Evolutionary conservation across 1,140 invertebrate genomes (phyloP).

Genomic region (Ips typographus): DNA sequence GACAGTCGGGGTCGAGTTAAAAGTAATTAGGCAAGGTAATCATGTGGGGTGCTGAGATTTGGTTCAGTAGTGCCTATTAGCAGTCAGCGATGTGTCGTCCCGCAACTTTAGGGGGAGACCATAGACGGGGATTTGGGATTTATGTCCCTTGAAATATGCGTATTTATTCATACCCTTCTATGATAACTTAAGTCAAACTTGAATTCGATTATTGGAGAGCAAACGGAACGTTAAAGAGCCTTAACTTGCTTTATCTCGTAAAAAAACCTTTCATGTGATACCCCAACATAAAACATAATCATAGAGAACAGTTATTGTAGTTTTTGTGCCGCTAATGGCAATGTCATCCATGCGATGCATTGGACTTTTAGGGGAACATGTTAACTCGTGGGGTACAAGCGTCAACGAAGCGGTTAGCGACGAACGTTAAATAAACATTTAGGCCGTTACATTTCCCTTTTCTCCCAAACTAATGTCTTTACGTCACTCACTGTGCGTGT

Average conservation of each 20-base stretch:
- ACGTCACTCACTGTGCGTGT: conserved; percentile 35
- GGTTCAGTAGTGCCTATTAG: conserved; percentile 39
- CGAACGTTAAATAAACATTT: conserved; percentile 39
- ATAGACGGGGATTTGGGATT: conserved; percentile 9
- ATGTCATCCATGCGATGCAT: conserved; percentile 14
- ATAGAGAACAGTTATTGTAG: too few relatives aligned
- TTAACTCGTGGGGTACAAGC: conserved; percentile 31
- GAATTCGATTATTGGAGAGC: too few relatives aligned
- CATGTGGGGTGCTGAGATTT: conserved; percentile 38
- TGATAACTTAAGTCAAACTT: too few relatives aligned
- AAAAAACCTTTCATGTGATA: too few relatives aligned
- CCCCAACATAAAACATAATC: too few relatives aligned
- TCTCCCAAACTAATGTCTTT: conserved; percentile 36
- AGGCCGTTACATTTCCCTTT: conserved; percentile 28
- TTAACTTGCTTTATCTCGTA: too few relatives aligned
- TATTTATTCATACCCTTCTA: too few relatives aligned
- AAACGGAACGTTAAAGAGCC: not conserved
- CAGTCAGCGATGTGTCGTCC: conserved; percentile 22
- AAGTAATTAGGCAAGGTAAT: conserved; percentile 40
- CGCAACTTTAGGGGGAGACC: conserved; percentile 17
- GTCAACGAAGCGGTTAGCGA: conserved; percentile 36
- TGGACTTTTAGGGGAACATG: conserved; percentile 31
- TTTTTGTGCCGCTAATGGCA: conserved; percentile 11
- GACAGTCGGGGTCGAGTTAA: conserved; percentile 33
- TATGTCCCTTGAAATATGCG: not conserved